Conservation (phyloP, 2,113 vertebrate species). For the Heptranchias perlo region DNA sequence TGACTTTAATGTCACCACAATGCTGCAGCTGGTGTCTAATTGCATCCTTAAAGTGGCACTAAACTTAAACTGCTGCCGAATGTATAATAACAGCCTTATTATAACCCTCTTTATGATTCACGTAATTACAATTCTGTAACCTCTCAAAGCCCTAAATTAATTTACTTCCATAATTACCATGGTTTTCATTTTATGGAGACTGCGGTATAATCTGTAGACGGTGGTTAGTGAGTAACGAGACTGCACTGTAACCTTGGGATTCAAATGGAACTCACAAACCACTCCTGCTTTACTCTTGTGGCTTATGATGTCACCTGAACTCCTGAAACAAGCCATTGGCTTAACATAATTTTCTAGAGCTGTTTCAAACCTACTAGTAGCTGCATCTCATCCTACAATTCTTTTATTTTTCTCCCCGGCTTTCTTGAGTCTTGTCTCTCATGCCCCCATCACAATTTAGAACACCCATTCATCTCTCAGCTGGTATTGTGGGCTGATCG, state of each 20-base stretch:
- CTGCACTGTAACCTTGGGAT: neutral
- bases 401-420: neutral
- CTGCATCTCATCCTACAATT: neutral
- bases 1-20: neutral
- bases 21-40: neutral
- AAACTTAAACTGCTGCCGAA: slow-evolving; percentile 18
- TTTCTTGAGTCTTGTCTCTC: neutral
- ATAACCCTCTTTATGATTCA: neutral
- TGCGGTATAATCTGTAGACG: neutral
- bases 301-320: neutral
- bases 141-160: slow-evolving; percentile 21
- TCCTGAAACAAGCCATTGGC: neutral
- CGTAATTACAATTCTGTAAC: neutral
- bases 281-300: neutral
- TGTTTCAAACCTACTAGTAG: neutral
- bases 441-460: neutral
- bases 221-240: neutral
- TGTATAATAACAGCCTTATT: neutral
- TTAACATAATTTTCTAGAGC: neutral
- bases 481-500: neutral
- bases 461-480: neutral
- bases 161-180: slow-evolving; percentile 5
- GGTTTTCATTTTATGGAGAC: slow-evolving; percentile 11
- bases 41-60: neutral
- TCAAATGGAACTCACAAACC: neutral